Evolutionary conservation across 2,113 vertebrate species (phyloP).

Genomic region (Glaucidium brasilianum): DNA sequence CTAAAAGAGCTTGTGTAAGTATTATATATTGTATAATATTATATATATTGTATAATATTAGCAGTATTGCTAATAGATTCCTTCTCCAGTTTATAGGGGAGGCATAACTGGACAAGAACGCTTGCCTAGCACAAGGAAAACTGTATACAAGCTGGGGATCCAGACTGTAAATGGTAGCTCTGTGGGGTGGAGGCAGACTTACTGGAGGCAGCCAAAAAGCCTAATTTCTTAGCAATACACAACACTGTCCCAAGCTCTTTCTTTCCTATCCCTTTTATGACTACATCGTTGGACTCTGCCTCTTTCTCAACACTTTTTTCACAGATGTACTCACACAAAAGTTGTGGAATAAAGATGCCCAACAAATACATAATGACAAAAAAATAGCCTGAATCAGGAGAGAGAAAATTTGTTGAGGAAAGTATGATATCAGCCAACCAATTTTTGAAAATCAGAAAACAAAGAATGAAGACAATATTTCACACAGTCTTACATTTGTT

Average conservation of each 20-base stretch:
- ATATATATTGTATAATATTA: no score
- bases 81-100: background rate
- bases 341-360: background rate
- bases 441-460: background rate
- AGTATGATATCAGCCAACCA: background rate
- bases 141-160: background rate
- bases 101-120: background rate
- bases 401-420: background rate
- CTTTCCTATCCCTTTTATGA: background rate
- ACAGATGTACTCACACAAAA: background rate
- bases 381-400: background rate
- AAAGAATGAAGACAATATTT: background rate
- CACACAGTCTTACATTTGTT: background rate
- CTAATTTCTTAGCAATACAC: background rate
- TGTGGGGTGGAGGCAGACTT: background rate
- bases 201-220: background rate
- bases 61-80: background rate
- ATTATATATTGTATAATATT: no score
- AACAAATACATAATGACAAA: background rate
- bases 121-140: background rate
- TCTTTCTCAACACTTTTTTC: background rate
- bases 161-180: background rate
- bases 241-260: background rate
- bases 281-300: background rate
- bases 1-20: background rate